phyloP scores from a whole-genome alignment of 2,888 invertebrate species.

The Lepidonotus clava region DNA sequence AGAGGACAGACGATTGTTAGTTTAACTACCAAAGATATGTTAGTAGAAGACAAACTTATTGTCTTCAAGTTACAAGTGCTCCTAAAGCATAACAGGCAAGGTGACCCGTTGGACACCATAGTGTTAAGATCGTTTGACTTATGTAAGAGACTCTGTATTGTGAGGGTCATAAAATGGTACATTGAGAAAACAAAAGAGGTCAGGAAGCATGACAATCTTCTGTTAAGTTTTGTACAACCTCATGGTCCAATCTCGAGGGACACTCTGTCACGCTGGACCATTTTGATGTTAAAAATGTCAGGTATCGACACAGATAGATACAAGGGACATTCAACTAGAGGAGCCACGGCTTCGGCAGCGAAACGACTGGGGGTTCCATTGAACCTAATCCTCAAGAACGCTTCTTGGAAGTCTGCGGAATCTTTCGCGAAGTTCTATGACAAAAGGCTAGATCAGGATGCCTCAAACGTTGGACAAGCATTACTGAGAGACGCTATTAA shows the following conservation, averaged over 20 bases:
- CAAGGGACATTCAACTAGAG: neutral
- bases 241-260: neutral
- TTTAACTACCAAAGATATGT: neutral
- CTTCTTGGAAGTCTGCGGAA: neutral
- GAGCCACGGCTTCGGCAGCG: neutral
- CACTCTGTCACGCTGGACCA: neutral
- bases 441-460: no score
- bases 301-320: neutral
- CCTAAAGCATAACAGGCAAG: neutral
- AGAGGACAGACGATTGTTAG: neutral
- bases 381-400: neutral
- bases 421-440: neutral
- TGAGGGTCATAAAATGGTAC: neutral
- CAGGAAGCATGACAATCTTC: neutral
- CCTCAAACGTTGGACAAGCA: no score
- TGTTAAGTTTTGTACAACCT: neutral
- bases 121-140: neutral
- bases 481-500: no score
- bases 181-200: neutral
- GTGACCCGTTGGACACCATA: neutral
- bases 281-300: neutral
- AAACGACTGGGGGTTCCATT: neutral
- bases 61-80: neutral
- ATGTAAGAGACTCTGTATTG: neutral
- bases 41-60: neutral